Evolutionary conservation across 1,140 invertebrate genomes (phyloP).

Genomic region (Bilobella aurantiaca): DNA sequence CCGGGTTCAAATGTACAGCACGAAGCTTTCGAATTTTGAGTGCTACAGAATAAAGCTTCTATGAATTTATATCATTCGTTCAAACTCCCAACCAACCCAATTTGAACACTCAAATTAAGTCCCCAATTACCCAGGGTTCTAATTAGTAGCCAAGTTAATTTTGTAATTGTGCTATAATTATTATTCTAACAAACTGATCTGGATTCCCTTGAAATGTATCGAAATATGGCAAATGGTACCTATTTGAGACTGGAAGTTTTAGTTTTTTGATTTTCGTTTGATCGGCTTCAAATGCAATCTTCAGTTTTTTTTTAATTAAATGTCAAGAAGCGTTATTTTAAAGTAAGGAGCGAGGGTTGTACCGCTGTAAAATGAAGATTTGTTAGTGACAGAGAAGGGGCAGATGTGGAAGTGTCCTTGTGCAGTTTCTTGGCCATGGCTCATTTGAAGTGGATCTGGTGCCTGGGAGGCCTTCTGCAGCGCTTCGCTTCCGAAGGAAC

Average conservation of each 20-base stretch:
- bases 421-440: neutral
- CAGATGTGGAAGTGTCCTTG: neutral
- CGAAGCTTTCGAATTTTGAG: no score
- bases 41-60: no score
- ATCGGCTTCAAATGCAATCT: neutral
- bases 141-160: no score
- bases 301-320: neutral
- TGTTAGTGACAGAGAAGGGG: constrained; percentile 1
- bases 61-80: no score
- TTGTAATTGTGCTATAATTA: no score
- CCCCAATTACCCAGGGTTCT: no score
- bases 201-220: neutral
- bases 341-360: neutral
- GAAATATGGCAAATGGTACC: neutral
- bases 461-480: neutral
- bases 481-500: neutral
- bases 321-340: neutral
- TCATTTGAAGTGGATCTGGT: neutral
- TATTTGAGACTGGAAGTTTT: neutral
- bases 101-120: no score
- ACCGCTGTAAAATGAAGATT: neutral
- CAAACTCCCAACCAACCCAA: no score
- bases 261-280: neutral
- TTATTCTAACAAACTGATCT: no score
- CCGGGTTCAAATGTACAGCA: no score